Evolutionary conservation across 2,113 vertebrate genomes (phyloP), one percentile per base, ranked within the genome.

Genomic region (Dicerorhinus sumatrensis): DNA sequence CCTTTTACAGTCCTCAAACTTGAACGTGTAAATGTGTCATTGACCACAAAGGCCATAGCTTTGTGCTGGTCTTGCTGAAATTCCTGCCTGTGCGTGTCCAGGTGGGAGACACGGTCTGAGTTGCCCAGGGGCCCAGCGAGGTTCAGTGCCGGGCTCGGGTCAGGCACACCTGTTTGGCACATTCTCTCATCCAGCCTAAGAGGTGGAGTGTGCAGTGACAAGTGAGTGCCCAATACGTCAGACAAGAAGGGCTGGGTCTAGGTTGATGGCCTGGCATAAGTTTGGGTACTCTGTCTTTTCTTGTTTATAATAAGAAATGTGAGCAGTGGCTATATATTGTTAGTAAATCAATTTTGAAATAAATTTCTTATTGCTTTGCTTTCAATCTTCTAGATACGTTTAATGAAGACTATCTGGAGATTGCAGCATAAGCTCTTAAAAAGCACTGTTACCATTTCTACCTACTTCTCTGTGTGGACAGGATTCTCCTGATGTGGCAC

Each of bases 301-400:
- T 82, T 76, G 42, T 92, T 84, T 65, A 62, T 65, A n/a, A 39
- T 62, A 56, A 95, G 70, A 90, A 84, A 76, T n/a, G 21, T 56
- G 69, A 96, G 60, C 33, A 56, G 5, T 51, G 56, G 33, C 63
- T 92, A 0, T 56, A 2, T 54, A 46, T 79, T 75, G 18, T 60
- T 69, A 75, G 42, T 36, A 76, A 58, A 42, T 94, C 63, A 70
- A 5, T 56, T 81, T 18, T 82, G 42, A 91, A 91, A 65, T 89
- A 91, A 51, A 51, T 79, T 51, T 91, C 82, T 67, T 77, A 27
- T 70, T 87, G 46, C 72, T 72, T 94, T 77, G 76, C 76, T 82
- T 93, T 94, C n/a, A 73, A 86, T 21, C 62, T 89, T 88, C 31
- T 72, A 39, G 80, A 42, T 65, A 39, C 42, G n/a, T 67, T 85